Evolutionary conservation across 2,797 vertebrate species (phyloP).

Genomic region (Lacerta bilineata): DNA sequence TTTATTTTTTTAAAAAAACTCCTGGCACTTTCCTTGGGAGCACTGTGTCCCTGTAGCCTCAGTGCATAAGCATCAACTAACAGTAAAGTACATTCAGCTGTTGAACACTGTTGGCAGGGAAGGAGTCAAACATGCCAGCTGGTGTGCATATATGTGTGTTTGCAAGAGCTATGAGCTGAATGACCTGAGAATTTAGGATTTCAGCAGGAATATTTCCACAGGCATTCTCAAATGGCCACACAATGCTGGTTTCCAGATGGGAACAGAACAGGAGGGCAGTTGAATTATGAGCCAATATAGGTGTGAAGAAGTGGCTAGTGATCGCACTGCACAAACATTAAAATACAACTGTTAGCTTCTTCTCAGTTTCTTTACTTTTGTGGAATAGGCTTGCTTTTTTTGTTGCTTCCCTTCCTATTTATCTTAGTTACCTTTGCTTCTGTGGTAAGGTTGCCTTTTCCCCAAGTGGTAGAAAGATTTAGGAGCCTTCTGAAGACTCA

Average conservation of each 20-base stretch:
- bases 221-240: not conserved
- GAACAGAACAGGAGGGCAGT: not conserved
- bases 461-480: constrained; percentile 19
- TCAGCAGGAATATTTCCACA: not conserved
- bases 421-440: constrained; percentile 33
- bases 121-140: not conserved
- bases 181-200: not conserved
- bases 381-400: constrained; percentile 31
- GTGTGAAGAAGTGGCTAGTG: not conserved
- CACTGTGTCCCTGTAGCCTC: too few species aligned
- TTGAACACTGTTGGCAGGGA: not conserved
- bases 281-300: not conserved
- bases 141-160: not conserved
- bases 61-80: not conserved
- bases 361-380: constrained; percentile 42
- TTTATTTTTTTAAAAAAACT: too few species aligned
- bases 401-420: constrained; percentile 39
- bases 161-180: not conserved
- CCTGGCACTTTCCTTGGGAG: not conserved
- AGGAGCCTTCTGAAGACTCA: constrained; percentile 1
- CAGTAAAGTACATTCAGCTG: not conserved
- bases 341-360: constrained; percentile 60
- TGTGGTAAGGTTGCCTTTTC: not conserved
- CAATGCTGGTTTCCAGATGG: not conserved
- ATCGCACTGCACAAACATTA: constrained; percentile 18